Evolutionary conservation across 2,888 invertebrate species (phyloP).

Genomic region (Lithophane semibrunnea): DNA sequence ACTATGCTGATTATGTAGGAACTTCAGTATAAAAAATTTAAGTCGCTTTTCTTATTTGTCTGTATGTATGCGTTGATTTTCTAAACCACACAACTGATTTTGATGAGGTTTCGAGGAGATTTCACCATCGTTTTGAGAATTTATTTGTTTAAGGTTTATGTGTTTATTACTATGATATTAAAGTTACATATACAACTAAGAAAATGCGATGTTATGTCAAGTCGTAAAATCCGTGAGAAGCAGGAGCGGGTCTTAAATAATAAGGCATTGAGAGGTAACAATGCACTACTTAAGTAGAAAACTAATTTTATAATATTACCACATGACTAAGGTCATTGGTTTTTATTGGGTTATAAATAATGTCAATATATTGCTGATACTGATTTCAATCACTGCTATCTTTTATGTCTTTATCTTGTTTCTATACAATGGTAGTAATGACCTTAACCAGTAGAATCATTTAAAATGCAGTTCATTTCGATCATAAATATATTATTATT

Average conservation of each 20-base stretch:
- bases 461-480: not conserved
- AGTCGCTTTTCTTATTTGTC: too few species aligned
- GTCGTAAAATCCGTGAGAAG: too few species aligned
- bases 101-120: too few species aligned
- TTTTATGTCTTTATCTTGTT: slow-evolving; percentile 39
- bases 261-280: not conserved
- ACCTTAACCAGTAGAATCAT: not conserved
- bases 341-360: slow-evolving; percentile 34
- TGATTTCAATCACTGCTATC: slow-evolving; percentile 52
- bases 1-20: not conserved
- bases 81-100: too few species aligned
- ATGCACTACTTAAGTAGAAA: not conserved
- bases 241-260: not conserved
- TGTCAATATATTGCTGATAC: slow-evolving; percentile 18
- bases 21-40: too few species aligned
- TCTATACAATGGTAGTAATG: not conserved
- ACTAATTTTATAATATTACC: not conserved
- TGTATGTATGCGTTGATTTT: too few species aligned
- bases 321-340: not conserved
- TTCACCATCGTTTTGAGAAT: too few species aligned
- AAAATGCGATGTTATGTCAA: too few species aligned
- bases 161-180: too few species aligned
- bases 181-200: too few species aligned
- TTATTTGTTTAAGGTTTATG: too few species aligned
- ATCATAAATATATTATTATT: not conserved